Conservation (phyloP, 2,797 vertebrate species). For the Eulemur rubriventer region DNA sequence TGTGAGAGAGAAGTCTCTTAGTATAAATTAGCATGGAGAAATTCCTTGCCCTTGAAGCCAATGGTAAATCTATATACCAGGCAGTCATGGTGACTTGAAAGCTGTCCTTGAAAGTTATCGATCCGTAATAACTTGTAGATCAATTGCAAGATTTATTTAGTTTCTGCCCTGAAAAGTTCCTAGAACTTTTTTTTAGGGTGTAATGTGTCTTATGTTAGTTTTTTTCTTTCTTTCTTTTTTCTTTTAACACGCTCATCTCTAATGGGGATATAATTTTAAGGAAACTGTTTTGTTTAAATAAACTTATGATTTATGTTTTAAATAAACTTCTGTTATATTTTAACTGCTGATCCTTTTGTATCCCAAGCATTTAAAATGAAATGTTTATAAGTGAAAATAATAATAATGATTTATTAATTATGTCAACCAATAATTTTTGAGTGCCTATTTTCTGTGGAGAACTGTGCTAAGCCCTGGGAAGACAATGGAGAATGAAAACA, state of each 20-base stretch:
- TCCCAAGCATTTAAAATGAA: neutral
- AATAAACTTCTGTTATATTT: neutral
- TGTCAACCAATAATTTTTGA: neutral
- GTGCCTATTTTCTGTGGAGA: neutral
- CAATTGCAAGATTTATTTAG: neutral
- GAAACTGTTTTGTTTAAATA: neutral
- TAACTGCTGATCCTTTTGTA: neutral
- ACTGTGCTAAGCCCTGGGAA: neutral
- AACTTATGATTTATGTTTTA: neutral
- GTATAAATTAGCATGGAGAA: neutral
- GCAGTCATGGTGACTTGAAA: neutral
- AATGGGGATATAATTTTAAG: neutral
- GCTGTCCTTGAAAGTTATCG: neutral
- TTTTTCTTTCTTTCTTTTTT: neutral
- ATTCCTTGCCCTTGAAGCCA: neutral
- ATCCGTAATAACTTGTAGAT: neutral
- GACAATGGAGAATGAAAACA: neutral
- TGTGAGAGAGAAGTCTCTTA: neutral
- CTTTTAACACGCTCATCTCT: neutral
- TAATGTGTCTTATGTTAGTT: neutral
- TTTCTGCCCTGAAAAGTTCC: conserved; percentile 1
- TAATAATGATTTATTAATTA: neutral
- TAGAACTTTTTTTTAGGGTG: neutral
- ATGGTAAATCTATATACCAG: neutral
- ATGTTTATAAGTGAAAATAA: neutral